Evolutionary conservation across 2,888 invertebrate species (phyloP).

Genomic region (Netelia inedita): DNA sequence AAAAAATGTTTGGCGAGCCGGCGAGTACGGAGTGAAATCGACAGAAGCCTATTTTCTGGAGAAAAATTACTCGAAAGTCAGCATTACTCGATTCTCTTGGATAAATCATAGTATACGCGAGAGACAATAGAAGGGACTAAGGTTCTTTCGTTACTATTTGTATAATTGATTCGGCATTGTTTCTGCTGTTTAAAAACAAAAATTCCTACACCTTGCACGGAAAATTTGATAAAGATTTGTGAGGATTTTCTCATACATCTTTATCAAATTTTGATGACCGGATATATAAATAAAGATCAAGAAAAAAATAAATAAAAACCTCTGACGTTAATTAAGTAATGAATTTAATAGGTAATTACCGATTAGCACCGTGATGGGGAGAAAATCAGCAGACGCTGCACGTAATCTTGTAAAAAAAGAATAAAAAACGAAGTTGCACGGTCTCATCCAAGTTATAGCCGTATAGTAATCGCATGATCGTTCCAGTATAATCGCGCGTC

Average conservation of each 20-base stretch:
- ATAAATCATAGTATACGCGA: neutral
- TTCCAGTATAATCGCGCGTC: neutral
- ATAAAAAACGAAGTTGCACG: neutral
- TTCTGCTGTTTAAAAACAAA: neutral
- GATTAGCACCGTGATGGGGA: neutral
- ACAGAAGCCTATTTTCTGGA: neutral
- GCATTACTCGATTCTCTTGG: neutral
- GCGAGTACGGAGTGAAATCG: conserved; percentile 17
- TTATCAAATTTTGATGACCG: neutral
- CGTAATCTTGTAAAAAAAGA: neutral
- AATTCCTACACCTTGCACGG: neutral
- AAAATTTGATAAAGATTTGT: neutral
- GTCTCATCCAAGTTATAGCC: conserved; percentile 2
- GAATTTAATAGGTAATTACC: neutral
- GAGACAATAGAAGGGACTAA: neutral
- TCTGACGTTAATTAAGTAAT: neutral
- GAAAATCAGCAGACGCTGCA: neutral
- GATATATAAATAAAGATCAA: neutral
- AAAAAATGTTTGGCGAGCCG: conserved; percentile 25
- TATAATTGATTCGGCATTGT: neutral
- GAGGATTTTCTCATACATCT: too few species aligned
- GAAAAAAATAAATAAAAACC: neutral
- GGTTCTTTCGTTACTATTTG: neutral
- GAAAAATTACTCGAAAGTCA: neutral
- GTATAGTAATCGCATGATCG: conserved; percentile 5